Evolutionary conservation across 2,888 invertebrate species (phyloP).

Genomic region (Sisyra terminalis): DNA sequence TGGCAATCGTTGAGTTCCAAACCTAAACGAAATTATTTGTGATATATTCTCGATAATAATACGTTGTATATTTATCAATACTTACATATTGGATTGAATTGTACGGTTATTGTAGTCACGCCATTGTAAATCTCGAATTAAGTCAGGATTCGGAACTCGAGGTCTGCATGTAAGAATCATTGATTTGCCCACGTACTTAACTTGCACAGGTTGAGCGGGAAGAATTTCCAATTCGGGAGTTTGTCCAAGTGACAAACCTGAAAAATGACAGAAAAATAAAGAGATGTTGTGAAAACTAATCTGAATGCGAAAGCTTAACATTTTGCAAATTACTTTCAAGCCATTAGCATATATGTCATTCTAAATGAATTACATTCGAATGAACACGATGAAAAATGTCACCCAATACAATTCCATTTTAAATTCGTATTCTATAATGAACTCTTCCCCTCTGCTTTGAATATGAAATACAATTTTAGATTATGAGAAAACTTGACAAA

Average conservation of each 20-base stretch:
- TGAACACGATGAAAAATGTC: no score
- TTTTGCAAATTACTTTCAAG: no score
- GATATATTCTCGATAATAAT: not conserved
- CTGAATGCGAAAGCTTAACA: no score
- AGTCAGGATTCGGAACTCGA: slow-evolving; percentile 43
- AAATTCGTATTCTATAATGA: no score
- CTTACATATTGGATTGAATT: slow-evolving; percentile 52
- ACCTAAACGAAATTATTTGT: slow-evolving; percentile 17
- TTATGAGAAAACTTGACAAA: no score
- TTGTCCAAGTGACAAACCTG: slow-evolving; percentile 13
- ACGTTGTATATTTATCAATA: slow-evolving; percentile 15
- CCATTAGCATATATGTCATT: no score
- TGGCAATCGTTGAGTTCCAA: slow-evolving; percentile 31
- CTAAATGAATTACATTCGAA: no score
- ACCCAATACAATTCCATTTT: no score
- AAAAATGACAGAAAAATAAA: slow-evolving; percentile 4
- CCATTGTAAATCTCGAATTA: slow-evolving; percentile 66
- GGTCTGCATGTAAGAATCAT: slow-evolving; percentile 66
- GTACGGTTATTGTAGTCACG: slow-evolving; percentile 51
- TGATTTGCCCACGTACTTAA: slow-evolving; percentile 57
- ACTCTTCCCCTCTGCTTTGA: no score
- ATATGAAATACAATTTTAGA: no score
- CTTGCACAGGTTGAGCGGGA: slow-evolving; percentile 49
- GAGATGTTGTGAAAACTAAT: no score
- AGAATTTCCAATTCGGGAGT: slow-evolving; percentile 45